phyloP scores from a whole-genome alignment of 2,113 vertebrate species.

The Dolichallabes microphthalmus region DNA sequence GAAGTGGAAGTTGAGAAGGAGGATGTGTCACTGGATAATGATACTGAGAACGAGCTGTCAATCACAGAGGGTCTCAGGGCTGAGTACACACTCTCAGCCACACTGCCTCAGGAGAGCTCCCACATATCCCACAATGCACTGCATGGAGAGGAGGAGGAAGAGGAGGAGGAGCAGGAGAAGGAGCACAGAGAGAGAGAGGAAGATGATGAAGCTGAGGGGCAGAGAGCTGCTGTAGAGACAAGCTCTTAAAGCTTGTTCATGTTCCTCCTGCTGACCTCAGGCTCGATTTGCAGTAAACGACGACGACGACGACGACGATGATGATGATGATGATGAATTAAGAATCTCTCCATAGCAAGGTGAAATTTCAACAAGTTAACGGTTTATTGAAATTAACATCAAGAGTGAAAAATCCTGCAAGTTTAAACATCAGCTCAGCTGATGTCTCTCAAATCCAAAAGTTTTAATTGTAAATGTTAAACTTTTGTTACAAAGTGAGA shows the following conservation, averaged over 20 bases:
- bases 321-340: background rate
- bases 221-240: conserved; percentile 24
- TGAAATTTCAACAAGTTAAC: background rate
- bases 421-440: background rate
- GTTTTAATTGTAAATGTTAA: background rate
- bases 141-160: conserved; percentile 47
- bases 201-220: conserved; percentile 19
- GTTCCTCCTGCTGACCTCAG: background rate
- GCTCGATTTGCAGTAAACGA: background rate
- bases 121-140: conserved; percentile 26
- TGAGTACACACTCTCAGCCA: conserved; percentile 68
- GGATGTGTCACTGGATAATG: conserved; percentile 20
- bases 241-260: conserved; percentile 27
- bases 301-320: background rate
- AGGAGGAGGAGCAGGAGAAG: conserved; percentile 21
- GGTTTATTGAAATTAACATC: background rate
- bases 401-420: background rate
- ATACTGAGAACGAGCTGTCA: conserved; percentile 68
- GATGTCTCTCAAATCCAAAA: background rate
- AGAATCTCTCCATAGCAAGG: background rate
- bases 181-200: conserved; percentile 19
- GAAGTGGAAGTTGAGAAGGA: conserved; percentile 7
- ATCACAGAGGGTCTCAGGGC: conserved; percentile 66
- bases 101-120: conserved; percentile 61
- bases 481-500: background rate